A percentile compares a stretch with the other conserved stretches of the same genome.
Conservation (phyloP, 2,888 invertebrate species). For the Eumacrocentrus americanus region DNA sequence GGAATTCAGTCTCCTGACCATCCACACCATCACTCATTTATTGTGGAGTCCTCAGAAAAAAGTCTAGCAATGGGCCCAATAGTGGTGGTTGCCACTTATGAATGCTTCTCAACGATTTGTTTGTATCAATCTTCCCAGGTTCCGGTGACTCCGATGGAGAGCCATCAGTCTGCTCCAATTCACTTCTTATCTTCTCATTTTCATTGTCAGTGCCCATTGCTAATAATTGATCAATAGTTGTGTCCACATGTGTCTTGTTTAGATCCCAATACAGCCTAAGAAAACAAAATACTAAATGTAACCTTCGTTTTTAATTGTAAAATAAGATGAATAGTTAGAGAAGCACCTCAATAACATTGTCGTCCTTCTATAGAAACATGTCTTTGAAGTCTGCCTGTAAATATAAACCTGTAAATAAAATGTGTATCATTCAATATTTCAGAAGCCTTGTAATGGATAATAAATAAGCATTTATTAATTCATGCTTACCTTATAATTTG, state of each 20-base stretch:
- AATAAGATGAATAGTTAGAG: too few relatives aligned
- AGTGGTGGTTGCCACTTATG: slow-evolving; percentile 80
- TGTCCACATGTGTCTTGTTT: slow-evolving; percentile 90
- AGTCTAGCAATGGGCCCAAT: slow-evolving; percentile 77
- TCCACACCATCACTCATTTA: slow-evolving; percentile 45
- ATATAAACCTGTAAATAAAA: too few relatives aligned
- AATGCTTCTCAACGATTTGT: slow-evolving; percentile 45
- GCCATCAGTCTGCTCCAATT: slow-evolving; percentile 71
- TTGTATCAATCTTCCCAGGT: slow-evolving; percentile 36
- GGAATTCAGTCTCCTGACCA: slow-evolving; percentile 39
- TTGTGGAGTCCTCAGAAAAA: slow-evolving; percentile 73
- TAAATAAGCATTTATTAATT: too few relatives aligned
- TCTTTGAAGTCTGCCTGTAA: slow-evolving; percentile 88
- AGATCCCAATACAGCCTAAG: slow-evolving; percentile 77
- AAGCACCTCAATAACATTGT: slow-evolving; percentile 80
- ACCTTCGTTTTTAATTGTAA: background rate
- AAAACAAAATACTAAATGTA: background rate
- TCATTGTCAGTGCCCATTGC: slow-evolving; percentile 88
- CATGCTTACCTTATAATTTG: too few relatives aligned
- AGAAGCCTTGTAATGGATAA: too few relatives aligned
- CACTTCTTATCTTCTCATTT: slow-evolving; percentile 76
- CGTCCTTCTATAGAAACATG: slow-evolving; percentile 91
- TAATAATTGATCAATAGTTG: slow-evolving; percentile 87
- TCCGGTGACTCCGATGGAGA: slow-evolving; percentile 47
- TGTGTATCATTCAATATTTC: too few relatives aligned